Conservation (phyloP, 2,797 vertebrate species). For the Oreonectes daqikongensis region DNA sequence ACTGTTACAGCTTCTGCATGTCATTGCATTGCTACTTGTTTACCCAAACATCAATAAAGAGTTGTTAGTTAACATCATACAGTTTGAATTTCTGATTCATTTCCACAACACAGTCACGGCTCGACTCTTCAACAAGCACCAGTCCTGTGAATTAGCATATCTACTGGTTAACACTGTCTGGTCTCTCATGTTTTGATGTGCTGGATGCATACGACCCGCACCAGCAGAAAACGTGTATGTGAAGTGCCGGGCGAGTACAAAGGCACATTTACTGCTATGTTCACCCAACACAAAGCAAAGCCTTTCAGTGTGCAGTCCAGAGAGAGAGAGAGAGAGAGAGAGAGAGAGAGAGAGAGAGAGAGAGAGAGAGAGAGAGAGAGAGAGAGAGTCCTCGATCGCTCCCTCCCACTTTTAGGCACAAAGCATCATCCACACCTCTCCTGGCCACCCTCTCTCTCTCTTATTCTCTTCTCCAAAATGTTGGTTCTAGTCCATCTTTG, state of each 20-base stretch:
- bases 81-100: background rate
- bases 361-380: too few relatives aligned
- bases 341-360: conserved; percentile 29
- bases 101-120: background rate
- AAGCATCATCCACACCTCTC: conserved; percentile 12
- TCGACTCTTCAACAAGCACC: background rate
- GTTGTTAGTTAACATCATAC: background rate
- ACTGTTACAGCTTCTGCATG: background rate
- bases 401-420: conserved; percentile 25
- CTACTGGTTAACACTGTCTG: conserved; percentile 18
- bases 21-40: background rate
- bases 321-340: conserved; percentile 47
- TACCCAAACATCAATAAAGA: conserved; percentile 1
- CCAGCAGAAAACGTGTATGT: conserved; percentile 16
- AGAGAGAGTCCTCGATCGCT: conserved; percentile 36
- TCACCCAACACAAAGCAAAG: conserved; percentile 55
- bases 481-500: conserved; percentile 51
- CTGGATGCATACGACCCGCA: conserved; percentile 24
- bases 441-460: background rate
- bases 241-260: conserved; percentile 21
- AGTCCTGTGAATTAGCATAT: background rate
- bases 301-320: conserved; percentile 50
- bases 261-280: conserved; percentile 48
- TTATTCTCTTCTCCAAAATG: conserved; percentile 27
- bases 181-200: conserved; percentile 31